Base-by-base conservation (phyloP, 1,140 invertebrate species). In the Drosophila repleta region DNA sequence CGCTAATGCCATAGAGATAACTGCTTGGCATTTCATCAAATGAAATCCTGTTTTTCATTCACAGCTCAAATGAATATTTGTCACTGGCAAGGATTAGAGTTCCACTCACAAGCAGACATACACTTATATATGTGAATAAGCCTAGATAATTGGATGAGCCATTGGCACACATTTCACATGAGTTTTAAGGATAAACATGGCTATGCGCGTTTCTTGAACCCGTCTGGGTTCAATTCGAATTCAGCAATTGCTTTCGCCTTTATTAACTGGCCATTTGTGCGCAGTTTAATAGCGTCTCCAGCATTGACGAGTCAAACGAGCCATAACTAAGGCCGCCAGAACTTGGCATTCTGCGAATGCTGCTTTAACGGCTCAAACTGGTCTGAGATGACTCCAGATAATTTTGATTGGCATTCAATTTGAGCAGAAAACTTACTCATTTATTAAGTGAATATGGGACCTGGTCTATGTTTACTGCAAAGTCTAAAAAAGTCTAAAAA, bases 11-110 rank as follows among this genome's bases (percentile, higher is more conserved):
- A 32, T 13, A 48, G 49, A 66, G 64, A 56, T 20, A 65, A 51
- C 62, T 52, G 58, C 69, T 75, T 85, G 74, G 74, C 81, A 78
- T 85, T 71, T 70, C 81, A 67, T 72, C 74, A 78, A 82, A 78
- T 75, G 46, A 65, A 87, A 81, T 81, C 63, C 62, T 55, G 73
- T 67, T 62, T 35, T 55, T 69, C 55, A 51, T 66, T 67, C 37
- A 48, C 45, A 32, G 51, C 21, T 17, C 26, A 37, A 51, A 57
- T 41, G 55, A 82, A 75, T 78, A 15, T 63, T 24, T 20, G 49
- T 75, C 61, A 43, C 73, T 71, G 60, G 39, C 41, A 58, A 67
- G 82, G 78, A 81, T 82, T 87, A 87, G 46, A 66, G 41, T 37
- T 11, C 41, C 60, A 37, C 69, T 46, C 32, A 53, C 18, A 35